phyloP scores from a whole-genome alignment of 2,113 vertebrate genomes.

The Sceloporus tristichus region DNA sequence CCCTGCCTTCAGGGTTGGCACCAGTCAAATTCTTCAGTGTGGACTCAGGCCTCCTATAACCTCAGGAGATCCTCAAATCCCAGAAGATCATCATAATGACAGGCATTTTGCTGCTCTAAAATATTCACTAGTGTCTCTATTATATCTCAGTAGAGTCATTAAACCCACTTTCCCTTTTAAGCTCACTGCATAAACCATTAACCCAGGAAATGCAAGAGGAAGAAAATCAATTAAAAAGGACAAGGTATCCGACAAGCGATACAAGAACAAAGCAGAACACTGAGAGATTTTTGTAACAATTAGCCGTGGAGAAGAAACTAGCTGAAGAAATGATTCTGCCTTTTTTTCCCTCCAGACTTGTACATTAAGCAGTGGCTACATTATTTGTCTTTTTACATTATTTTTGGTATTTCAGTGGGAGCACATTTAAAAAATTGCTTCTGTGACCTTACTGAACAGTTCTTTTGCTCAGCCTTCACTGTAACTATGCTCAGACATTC shows the following conservation, averaged over 20 bases:
- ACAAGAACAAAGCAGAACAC: constrained; percentile 45
- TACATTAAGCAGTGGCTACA: constrained; percentile 24
- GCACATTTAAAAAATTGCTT: constrained; percentile 32
- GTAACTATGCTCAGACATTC: too few species aligned
- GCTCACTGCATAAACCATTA: constrained; percentile 47
- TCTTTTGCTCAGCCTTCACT: constrained; percentile 25
- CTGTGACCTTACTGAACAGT: constrained; percentile 14
- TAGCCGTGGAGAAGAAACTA: constrained; percentile 43
- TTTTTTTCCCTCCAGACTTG: constrained; percentile 24
- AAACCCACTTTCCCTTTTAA: constrained; percentile 38
- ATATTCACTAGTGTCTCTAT: constrained; percentile 54
- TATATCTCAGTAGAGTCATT: constrained; percentile 49
- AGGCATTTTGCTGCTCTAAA: constrained; percentile 40
- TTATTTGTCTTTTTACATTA: neutral
- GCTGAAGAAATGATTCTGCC: constrained; percentile 41
- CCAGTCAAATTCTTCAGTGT: neutral
- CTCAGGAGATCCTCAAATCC: neutral
- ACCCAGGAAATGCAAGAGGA: constrained; percentile 35
- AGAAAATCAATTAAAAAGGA: constrained; percentile 53
- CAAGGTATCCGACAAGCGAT: constrained; percentile 26
- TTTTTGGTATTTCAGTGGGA: neutral
- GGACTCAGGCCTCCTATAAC: neutral
- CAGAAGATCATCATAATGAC: neutral
- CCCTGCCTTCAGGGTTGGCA: too few species aligned
- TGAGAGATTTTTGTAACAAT: constrained; percentile 48